Evolutionary conservation across 2,113 vertebrate genomes (phyloP).

Genomic region (Cyanistes caeruleus): DNA sequence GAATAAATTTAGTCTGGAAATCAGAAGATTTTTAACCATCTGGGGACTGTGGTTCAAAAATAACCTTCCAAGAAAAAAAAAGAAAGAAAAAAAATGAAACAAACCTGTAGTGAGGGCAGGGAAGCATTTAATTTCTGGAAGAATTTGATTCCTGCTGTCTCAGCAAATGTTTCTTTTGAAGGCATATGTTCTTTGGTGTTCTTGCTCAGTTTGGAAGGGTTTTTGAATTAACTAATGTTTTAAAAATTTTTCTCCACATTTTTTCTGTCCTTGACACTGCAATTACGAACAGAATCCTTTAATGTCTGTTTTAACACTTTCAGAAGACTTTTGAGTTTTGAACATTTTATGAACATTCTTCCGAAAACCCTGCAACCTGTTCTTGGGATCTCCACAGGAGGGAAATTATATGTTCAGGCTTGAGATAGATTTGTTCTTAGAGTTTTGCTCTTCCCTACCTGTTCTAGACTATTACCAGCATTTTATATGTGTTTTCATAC

Average conservation of each 20-base stretch:
- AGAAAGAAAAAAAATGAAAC: background rate
- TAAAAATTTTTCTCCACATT: background rate
- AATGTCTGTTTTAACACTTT: background rate
- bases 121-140: conserved; percentile 33
- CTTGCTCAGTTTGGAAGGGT: background rate
- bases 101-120: background rate
- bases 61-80: background rate
- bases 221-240: background rate
- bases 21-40: conserved; percentile 24
- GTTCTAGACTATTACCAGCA: background rate
- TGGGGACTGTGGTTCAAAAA: conserved; percentile 10
- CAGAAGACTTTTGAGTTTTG: background rate
- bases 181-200: background rate
- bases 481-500: background rate
- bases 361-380: background rate
- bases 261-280: background rate
- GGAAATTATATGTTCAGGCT: background rate
- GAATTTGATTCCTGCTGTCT: conserved; percentile 19
- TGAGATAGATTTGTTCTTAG: background rate
- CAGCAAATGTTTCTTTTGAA: conserved; percentile 26
- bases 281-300: background rate
- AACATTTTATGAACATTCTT: background rate
- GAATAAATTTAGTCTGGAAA: conserved; percentile 45
- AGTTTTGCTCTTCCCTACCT: background rate
- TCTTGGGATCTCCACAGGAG: background rate